Percentiles rank a stretch among this genome's conserved stretches.
phyloP scores from a whole-genome alignment of 2,797 vertebrate species.

The Crypturellus tataupa region DNA sequence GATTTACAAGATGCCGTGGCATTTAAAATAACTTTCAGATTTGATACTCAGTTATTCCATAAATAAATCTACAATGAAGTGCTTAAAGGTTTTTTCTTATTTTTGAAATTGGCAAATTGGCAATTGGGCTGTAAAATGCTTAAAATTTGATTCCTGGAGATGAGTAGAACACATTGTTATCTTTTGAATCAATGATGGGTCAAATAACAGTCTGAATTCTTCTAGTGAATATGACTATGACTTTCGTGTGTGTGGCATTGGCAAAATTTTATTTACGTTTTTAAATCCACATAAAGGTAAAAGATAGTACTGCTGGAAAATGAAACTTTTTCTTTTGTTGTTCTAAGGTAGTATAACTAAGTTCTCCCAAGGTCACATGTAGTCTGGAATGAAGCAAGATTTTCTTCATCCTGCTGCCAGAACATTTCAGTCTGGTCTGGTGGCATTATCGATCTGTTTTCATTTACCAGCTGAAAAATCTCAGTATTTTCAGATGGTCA shows the following conservation, averaged over 20 bases:
- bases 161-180: constrained; percentile 78
- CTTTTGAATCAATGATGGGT: constrained; percentile 78
- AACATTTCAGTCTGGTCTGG: not conserved
- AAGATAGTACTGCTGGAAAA: constrained; percentile 77
- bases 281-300: constrained; percentile 82
- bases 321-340: constrained; percentile 72
- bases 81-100: constrained; percentile 79
- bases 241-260: constrained; percentile 79
- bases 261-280: constrained; percentile 85
- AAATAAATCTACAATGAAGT: constrained; percentile 79
- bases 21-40: constrained; percentile 76
- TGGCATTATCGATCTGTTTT: constrained; percentile 17
- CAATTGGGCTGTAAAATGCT: constrained; percentile 78
- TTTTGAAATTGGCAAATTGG: constrained; percentile 78
- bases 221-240: constrained; percentile 64
- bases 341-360: constrained; percentile 63
- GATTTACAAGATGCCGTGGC: constrained; percentile 57
- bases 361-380: constrained; percentile 76
- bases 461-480: constrained; percentile 6
- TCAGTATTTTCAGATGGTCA: not conserved
- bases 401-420: not conserved
- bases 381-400: constrained; percentile 67
- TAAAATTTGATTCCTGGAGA: constrained; percentile 79
- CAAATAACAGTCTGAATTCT: constrained; percentile 80
- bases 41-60: constrained; percentile 70